These are phyloP conservation scores for Rhabdophis nuchalis DNA, from an alignment of 2,797 vertebrate species.

Conservation along the genomic window DNA sequence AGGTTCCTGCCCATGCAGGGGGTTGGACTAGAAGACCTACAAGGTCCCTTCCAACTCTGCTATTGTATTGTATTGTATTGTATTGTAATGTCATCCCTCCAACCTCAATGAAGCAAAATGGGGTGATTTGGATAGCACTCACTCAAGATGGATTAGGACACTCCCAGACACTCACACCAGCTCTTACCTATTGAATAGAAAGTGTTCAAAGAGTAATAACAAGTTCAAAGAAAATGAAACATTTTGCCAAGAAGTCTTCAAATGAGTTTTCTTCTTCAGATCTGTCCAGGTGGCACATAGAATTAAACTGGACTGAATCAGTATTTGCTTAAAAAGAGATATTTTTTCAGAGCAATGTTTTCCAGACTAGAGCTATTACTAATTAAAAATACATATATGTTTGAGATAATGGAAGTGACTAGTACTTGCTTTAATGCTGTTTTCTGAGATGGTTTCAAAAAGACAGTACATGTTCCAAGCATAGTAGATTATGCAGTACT, in stretches of 20 bases:
- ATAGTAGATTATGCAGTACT: background rate
- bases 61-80: too few species aligned
- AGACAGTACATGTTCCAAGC: background rate
- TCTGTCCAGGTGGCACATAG: background rate
- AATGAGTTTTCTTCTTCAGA: background rate
- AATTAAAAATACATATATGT: background rate
- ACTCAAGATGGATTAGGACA: background rate
- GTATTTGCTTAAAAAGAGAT: background rate
- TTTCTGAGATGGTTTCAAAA: background rate
- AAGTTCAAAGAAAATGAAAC: background rate
- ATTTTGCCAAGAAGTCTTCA: background rate
- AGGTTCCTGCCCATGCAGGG: too few species aligned
- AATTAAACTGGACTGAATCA: background rate
- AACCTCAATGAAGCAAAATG: background rate
- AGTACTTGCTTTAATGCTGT: background rate
- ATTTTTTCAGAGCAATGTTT: background rate
- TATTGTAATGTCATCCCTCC: background rate
- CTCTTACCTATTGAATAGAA: background rate
- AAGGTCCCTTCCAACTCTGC: too few species aligned
- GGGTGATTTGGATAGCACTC: background rate
- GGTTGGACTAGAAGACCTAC: too few species aligned
- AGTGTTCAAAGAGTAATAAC: background rate
- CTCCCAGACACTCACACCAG: background rate
- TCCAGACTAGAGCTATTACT: background rate
- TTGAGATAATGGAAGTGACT: constrained; percentile 2